phyloP scores from a whole-genome alignment of 2,888 invertebrate genomes.

The Leptarthrus brevirostris region DNA sequence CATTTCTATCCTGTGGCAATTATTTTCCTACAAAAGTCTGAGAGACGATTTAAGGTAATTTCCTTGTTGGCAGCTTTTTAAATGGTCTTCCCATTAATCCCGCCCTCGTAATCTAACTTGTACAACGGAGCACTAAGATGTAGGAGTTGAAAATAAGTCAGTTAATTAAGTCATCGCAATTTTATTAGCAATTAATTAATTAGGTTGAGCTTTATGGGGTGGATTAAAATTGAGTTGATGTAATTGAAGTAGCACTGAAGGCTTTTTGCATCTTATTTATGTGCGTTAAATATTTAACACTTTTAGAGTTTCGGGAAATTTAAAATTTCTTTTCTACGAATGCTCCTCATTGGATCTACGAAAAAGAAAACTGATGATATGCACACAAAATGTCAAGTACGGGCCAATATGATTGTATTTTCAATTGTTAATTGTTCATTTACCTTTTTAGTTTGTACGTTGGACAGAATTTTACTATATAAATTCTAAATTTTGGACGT shows the following conservation, averaged over 20 bases:
- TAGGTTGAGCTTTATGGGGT: constrained; percentile 49
- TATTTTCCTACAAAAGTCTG: constrained; percentile 1
- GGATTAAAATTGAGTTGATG: constrained; percentile 34
- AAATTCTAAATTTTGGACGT: no score
- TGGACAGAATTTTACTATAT: no score
- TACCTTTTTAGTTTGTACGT: no score
- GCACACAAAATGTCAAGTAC: no score
- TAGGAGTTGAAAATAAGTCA: constrained; percentile 50
- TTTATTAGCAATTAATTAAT: constrained; percentile 58
- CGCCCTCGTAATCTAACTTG: constrained; percentile 32
- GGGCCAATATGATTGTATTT: no score
- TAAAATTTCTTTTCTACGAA: no score
- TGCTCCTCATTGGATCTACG: no score
- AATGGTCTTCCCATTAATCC: constrained; percentile 42
- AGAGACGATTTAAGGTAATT: constrained; percentile 40
- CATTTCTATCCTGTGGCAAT: constrained; percentile 40
- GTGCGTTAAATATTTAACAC: not conserved
- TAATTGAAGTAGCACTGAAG: constrained; percentile 33
- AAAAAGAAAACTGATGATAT: no score
- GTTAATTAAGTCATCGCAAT: constrained; percentile 56
- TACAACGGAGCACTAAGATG: constrained; percentile 13
- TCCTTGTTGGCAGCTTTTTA: constrained; percentile 43
- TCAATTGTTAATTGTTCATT: no score
- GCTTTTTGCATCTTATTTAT: not conserved
- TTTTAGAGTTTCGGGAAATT: no score